phyloP scores from a whole-genome alignment of 2,888 invertebrate species.

The Orthosia gracilis region DNA sequence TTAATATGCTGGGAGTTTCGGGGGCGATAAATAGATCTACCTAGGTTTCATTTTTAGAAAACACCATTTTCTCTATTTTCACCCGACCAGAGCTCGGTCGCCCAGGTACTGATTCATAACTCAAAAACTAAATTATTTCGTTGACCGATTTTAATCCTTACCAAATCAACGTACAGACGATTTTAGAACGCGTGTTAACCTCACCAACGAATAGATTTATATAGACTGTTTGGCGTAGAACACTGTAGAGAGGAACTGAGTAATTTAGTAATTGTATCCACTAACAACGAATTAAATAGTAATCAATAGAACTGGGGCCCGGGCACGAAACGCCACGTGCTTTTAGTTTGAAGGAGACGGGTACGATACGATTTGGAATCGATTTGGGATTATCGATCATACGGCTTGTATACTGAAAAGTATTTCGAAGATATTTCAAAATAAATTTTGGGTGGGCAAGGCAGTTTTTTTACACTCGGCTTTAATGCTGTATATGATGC shows the following conservation, averaged over 20 bases:
- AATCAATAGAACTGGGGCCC: slow-evolving; percentile 88
- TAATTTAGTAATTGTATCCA: slow-evolving; percentile 91
- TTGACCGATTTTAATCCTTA: slow-evolving; percentile 3
- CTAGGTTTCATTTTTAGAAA: no score
- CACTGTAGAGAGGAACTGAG: slow-evolving; percentile 83
- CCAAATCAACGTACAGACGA: slow-evolving; percentile 2
- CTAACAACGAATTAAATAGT: slow-evolving; percentile 90
- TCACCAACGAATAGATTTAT: slow-evolving; percentile 69
- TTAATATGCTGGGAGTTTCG: no score
- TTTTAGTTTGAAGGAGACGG: slow-evolving; percentile 72
- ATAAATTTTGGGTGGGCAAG: no score
- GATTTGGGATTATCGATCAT: background rate
- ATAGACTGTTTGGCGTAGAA: slow-evolving; percentile 66
- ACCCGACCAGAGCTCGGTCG: no score
- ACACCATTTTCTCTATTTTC: no score
- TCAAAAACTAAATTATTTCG: background rate
- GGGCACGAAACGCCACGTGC: slow-evolving; percentile 68
- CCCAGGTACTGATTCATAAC: no score
- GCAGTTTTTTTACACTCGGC: no score
- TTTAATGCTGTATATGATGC: no score
- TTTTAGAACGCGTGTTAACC: slow-evolving; percentile 34
- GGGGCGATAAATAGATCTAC: no score
- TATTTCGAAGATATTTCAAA: no score
- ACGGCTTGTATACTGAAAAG: no score
- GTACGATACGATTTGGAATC: slow-evolving; percentile 55